Evolutionary conservation across 2,888 invertebrate species (phyloP).

Genomic region (Limnephilus rhombicus): DNA sequence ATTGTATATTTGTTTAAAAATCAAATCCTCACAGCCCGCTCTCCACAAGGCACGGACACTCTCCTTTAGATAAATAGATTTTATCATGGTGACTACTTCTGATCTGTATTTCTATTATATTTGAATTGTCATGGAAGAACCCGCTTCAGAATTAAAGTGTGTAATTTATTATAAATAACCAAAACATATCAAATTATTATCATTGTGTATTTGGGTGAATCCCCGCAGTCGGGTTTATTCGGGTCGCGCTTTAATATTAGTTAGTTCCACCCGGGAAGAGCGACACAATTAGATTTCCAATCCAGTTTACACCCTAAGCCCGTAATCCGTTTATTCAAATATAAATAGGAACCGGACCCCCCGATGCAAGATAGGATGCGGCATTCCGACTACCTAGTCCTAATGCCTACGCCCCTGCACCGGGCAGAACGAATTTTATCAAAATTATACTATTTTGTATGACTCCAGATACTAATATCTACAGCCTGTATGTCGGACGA

Average conservation of each 20-base stretch:
- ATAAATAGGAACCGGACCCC: slow-evolving; percentile 50
- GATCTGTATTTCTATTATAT: neutral
- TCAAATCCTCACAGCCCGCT: too few relatives aligned
- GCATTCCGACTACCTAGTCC: neutral
- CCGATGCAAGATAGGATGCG: slow-evolving; percentile 18
- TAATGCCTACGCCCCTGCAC: neutral
- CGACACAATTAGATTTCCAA: slow-evolving; percentile 51
- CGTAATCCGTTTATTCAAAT: slow-evolving; percentile 59
- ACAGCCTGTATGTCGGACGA: too few relatives aligned
- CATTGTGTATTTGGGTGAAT: slow-evolving; percentile 1
- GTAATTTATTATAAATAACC: neutral
- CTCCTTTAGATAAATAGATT: too few relatives aligned
- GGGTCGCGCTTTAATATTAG: slow-evolving; percentile 50
- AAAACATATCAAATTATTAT: slow-evolving; percentile 34
- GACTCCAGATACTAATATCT: too few relatives aligned
- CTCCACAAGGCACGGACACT: too few relatives aligned
- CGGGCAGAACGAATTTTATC: neutral
- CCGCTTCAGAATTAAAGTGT: neutral
- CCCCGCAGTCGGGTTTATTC: slow-evolving; percentile 31
- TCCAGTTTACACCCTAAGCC: slow-evolving; percentile 53
- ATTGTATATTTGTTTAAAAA: too few relatives aligned
- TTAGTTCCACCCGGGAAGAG: slow-evolving; percentile 52
- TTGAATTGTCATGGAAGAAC: neutral
- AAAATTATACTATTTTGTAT: too few relatives aligned
- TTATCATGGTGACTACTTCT: neutral